These are phyloP conservation scores for Pelecanoides urinatrix DNA, from an alignment of 2,113 vertebrate genomes.

Conservation along the genomic window DNA sequence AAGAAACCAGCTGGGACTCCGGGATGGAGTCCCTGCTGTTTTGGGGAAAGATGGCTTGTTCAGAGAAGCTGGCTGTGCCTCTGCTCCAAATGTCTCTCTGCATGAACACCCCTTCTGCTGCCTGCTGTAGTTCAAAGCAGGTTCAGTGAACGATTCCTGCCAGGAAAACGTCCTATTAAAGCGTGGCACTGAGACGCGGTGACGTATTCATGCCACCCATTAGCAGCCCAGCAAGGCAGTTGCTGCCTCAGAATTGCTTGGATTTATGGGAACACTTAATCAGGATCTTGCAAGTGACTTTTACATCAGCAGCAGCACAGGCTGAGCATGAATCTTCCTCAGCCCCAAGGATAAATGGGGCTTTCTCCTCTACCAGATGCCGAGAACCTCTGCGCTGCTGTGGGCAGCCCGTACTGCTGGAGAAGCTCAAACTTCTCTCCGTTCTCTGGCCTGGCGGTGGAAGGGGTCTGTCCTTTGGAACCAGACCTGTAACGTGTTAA, in stretches of 20 bases:
- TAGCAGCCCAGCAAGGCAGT: conserved; percentile 5
- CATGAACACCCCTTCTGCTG: neutral
- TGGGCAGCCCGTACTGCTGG: neutral
- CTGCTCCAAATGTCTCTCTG: neutral
- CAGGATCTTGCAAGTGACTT: conserved; percentile 1
- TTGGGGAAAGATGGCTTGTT: neutral
- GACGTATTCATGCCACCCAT: neutral
- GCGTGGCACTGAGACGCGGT: neutral
- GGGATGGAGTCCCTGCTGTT: neutral
- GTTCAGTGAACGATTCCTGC: neutral
- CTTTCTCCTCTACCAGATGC: neutral
- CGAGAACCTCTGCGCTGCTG: neutral
- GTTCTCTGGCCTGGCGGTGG: neutral
- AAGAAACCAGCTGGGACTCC: neutral
- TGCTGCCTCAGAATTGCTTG: neutral
- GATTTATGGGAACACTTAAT: neutral
- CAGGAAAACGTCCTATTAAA: neutral
- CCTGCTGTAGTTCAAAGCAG: neutral
- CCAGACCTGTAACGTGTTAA: rapidly evolving
- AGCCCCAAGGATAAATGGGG: neutral
- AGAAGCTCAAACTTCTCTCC: neutral
- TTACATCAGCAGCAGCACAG: neutral
- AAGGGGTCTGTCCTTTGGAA: neutral
- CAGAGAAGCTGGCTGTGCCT: neutral
- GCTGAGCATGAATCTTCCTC: neutral